Evolutionary conservation across 1,140 invertebrate genomes (phyloP), one percentile per base, ranked within the genome.

Genomic region (Chironomus striatipennis): DNA sequence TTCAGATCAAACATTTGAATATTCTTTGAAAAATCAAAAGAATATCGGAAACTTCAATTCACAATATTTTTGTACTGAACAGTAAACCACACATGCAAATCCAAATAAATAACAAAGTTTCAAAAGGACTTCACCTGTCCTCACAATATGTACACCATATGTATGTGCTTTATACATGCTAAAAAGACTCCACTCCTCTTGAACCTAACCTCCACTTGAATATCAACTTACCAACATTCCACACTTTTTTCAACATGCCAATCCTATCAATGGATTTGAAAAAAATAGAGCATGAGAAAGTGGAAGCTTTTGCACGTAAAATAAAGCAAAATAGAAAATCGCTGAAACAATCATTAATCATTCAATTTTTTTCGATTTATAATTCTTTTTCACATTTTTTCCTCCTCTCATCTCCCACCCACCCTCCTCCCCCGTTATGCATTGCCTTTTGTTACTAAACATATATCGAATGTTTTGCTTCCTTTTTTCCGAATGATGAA

Each of bases 291-390:
- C 12, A 57, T 47, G 47, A n/a, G 47, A 5, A 57, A n/a, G 12
- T 12, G 47, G 12, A 57, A n/a, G 47, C 47, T 57, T 57, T 57
- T 12, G 47, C 47, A 57, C 15, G 47, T 57, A 57, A 57, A 57
- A 34, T 34, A 57, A 57, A 57, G n/a, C 47, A 57, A n/a, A 57
- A 57, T 2, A 57, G n/a, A 12, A 21, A 70, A 70, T 70, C 65
- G 65, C 20, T 70, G 65, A 70, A 70, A 70, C 65, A 70, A 70
- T 70, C 65, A 70, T 70, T 70, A 70, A 70, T 70, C 65, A 70
- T 70, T 70, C 65, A 70, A 70, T 70, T 70, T 70, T 70, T 70
- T 70, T 70, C 65, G 65, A 70, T 70, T 70, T 70, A 70, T 18
- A 70, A 70, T 20, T 70, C 10, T 70, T 70, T 70, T 21, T 21